These are phyloP conservation scores for Tympanuchus pallidicinctus DNA, from an alignment of 2,113 vertebrate genomes.

Conservation along the genomic window DNA sequence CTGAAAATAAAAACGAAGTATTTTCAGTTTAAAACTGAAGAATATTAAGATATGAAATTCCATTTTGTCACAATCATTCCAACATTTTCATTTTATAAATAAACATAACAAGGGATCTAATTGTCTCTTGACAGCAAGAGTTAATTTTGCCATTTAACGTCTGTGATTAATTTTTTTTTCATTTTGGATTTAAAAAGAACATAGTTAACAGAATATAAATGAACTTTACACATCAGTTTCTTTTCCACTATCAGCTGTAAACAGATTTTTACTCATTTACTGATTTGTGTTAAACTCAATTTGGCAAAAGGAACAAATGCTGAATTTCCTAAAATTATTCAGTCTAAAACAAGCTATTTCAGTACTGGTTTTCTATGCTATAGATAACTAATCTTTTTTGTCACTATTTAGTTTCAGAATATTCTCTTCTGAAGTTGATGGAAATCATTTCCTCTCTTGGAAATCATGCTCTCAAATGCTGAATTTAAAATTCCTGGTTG, in stretches of 20 bases:
- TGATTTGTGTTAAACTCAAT: background rate
- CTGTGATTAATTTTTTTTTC: background rate
- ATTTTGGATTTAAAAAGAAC: background rate
- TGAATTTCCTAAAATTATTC: background rate
- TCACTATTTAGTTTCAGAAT: background rate
- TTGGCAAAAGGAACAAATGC: background rate
- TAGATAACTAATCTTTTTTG: background rate
- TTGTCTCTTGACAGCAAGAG: background rate
- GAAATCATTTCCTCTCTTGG: background rate
- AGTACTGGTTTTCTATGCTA: background rate
- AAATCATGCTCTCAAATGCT: background rate
- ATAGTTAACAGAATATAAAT: background rate
- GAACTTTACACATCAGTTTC: background rate
- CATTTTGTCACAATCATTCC: background rate
- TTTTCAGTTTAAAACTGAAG: background rate
- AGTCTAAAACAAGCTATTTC: background rate
- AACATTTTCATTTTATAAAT: background rate
- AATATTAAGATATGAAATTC: background rate
- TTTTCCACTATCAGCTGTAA: background rate
- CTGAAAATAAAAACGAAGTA: slow-evolving; percentile 67
- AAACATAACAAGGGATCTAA: background rate
- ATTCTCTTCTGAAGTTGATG: background rate
- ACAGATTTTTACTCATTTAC: background rate
- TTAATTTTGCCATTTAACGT: background rate
- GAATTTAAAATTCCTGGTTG: background rate